Conservation (phyloP, 2,888 invertebrate genomes). For the Pristionchus entomophagus region DNA sequence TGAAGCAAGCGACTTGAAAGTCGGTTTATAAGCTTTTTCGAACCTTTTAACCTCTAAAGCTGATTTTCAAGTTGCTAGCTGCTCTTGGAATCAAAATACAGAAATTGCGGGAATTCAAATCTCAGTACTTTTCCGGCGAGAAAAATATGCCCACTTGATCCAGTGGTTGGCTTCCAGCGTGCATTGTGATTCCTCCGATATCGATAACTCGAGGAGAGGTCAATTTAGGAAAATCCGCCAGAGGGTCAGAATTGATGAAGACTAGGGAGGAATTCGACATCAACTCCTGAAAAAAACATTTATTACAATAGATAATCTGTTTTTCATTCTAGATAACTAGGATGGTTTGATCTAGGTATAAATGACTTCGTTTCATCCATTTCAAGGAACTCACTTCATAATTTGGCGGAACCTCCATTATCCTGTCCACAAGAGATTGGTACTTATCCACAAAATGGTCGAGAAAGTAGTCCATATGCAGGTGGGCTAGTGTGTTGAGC, state of each 20-base stretch:
- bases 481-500: not conserved
- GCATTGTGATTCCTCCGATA: conserved; percentile 59
- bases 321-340: too few species aligned
- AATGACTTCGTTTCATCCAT: not conserved
- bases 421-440: not conserved
- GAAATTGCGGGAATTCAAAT: too few species aligned
- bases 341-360: not conserved
- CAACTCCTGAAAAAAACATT: not conserved
- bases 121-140: too few species aligned
- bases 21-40: too few species aligned
- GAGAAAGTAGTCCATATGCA: not conserved
- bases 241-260: conserved; percentile 59
- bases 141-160: not conserved
- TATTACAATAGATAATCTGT: too few species aligned
- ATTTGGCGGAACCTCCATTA: not conserved
- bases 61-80: too few species aligned
- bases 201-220: conserved; percentile 59
- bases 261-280: conserved; percentile 53
- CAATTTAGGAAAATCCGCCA: conserved; percentile 64
- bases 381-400: not conserved
- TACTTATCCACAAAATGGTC: not conserved
- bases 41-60: too few species aligned
- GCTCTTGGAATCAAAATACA: too few species aligned
- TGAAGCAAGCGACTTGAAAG: too few species aligned
- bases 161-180: not conserved